Evolutionary conservation across 2,888 invertebrate species (phyloP), one percentile per base, ranked within the genome.

Genomic region (Epinotia demarniana): DNA sequence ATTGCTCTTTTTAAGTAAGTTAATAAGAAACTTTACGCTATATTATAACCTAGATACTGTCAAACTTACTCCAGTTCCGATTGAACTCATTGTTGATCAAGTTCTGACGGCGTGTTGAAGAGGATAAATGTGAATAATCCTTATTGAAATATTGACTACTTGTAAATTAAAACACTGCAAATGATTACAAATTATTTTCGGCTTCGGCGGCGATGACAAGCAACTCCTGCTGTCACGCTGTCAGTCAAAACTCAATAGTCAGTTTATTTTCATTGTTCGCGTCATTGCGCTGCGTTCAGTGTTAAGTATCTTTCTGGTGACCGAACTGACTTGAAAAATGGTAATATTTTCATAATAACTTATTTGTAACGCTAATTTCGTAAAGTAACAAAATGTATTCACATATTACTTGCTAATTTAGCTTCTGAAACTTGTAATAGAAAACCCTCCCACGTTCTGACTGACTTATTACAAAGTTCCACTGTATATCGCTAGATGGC

Each of bases 31-130:
- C 53, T 53, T 53, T n/a, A 53, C 16, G 33, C 13, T 66, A 60
- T 33, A 61, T 64, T 78, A 82, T 87, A 87, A 87, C 86, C 87
- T 86, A 46, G 62, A 73, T 66, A 64, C 49, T 64, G 61, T 19
- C 39, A 72, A 73, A 96, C 96, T 96, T 96, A 98, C 98, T 81
- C 98, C 98, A 79, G 98, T 98, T 81, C 98, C 98, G 87, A 99
- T 98, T 39, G 98, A 98, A 96, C 98, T 98, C 98, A 98, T 98
- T 82, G 87, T 95, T 85, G 58, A 53, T 53, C 76, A 79, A 18
- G 73, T 78, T 80, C 68, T 79, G 83, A 79, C 68, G 78, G 77
- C 58, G 71, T 64, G 33, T 69, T 72, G 69, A 68, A 58, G 73
- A 61, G 57, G 68, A 77, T 76, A 74, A 70, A 74, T 58, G 76